Evolutionary conservation across 2,113 vertebrate genomes (phyloP), one percentile per base, ranked within the genome.

Genomic region (Gymnorhina tibicen): DNA sequence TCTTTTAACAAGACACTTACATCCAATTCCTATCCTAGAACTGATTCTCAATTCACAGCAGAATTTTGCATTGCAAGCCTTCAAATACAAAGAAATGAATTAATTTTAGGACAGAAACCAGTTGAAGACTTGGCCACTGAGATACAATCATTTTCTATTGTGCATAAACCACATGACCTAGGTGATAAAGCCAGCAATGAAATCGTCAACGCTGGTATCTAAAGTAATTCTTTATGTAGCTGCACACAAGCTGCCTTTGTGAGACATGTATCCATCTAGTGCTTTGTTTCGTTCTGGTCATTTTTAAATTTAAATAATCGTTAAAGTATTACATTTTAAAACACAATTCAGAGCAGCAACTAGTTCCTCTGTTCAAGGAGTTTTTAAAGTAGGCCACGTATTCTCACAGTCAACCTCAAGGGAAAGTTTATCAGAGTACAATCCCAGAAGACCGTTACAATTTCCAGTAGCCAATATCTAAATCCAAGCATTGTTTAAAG

Each of bases 141-240:
- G 46, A 83, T 10, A n/a, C 9, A 77, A 12, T 63, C 3, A 53
- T 63, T 67, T 85, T 58, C 63, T 85, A 16, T 3, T 44, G 13
- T 18, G 20, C 11, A 62, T 27, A 70, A 63, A 47, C 17, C n/a
- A 64, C 21, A 30, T 8, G 24, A 63, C 28, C 13, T 22, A 46
- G 17, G 33, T 39, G 26, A 82, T 69, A 73, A 73, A 75, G 49
- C 20, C 37, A 76, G 30, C 33, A 92, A 13, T 46, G 2, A 62
- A 66, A 78, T 50, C 0, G 0, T 53, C 62, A 69, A 55, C 19
- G 55, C 9, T 1, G 5, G 13, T 18, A 86, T 3, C 17, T 69
- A 6, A 52, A 91, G 7, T 37, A 60, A 80, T 47, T 75, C 2
- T 13, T 68, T 59, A 41, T 16, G 3, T 5, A 42, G 60, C 49